Base-by-base conservation (phyloP, 1,140 invertebrate genomes). In the Monochamus saltuarius region DNA sequence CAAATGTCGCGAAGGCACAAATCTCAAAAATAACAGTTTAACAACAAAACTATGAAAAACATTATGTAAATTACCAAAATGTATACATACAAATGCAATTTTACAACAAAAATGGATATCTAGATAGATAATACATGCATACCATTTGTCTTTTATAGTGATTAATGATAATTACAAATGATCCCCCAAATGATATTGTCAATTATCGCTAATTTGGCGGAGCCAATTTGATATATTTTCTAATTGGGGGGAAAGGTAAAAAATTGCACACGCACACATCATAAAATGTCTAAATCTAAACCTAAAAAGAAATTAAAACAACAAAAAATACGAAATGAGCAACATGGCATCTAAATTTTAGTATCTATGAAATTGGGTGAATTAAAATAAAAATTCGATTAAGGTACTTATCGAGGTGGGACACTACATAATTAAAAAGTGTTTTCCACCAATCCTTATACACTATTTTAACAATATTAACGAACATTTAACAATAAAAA, bases 1-100 rank as follows among this genome's bases (percentile, higher is more conserved):
- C 67, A 73, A 73, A 73, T 69, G 66, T 73, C 62, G 72, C 72
- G 61, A 73, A 73, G 72, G 72, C 70, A 73, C 72, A 73, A 73
- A 72, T 73, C 70, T 73, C 65, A 72, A 73, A 71, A 67, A 62
- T 64, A 70, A 66, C 61, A 65, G 62, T 61, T 52, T 65, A 69
- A 67, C 65, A 67, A 69, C 60, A 57, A 56, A 70, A 66, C 65
- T 56, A 62, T 56, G 51, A 65, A 66, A 17, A 45, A n/a, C n/a
- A n/a, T n/a, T 17, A 53, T 39, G 22, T 17, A 40, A 39, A 53
- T 36, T 40, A 53, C 37, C 49, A 51, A 51, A 51, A 36, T 38
- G 13, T 37, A 36, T 51, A 51, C 36, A 51, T 51, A 37, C 49
- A 51, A 51, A 51, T 13, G 9, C 19, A 11, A 40, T 40, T 17